Evolutionary conservation across 1,140 invertebrate genomes (phyloP).

Genomic region (Lepidurus packardi): DNA sequence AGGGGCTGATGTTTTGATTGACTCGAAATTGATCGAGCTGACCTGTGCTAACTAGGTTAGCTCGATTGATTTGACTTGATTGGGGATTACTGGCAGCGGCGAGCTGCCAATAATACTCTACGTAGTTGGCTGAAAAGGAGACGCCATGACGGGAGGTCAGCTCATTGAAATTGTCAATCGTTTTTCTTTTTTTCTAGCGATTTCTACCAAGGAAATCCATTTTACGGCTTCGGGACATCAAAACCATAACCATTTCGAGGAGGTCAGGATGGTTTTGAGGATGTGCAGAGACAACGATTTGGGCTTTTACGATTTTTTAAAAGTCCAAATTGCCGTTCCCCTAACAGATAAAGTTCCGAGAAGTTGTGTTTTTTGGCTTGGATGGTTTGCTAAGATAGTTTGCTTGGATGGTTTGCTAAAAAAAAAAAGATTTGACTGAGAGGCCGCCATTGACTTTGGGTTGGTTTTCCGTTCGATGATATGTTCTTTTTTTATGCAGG

Average conservation of each 20-base stretch:
- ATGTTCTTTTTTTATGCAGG: neutral
- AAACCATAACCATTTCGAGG: constrained; percentile 9
- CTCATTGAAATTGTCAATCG: neutral
- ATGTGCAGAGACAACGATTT: neutral
- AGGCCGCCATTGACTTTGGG: neutral
- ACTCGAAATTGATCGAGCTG: neutral
- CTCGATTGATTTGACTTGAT: neutral
- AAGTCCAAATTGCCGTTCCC: neutral
- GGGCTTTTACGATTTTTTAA: neutral
- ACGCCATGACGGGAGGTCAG: neutral
- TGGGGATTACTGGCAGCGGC: neutral
- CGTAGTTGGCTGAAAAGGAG: neutral
- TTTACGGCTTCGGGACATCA: neutral
- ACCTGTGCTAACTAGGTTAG: neutral
- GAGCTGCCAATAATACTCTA: neutral
- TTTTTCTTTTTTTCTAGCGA: neutral
- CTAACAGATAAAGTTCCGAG: no score
- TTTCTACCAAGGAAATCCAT: neutral
- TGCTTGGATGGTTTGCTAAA: no score
- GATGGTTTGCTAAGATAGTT: no score
- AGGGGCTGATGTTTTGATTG: neutral
- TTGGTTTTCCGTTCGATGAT: neutral
- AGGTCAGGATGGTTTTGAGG: neutral
- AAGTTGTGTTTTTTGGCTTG: no score
- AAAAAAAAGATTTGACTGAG: no score